Evolutionary conservation across 1,140 invertebrate species (phyloP), one percentile per base, ranked within the genome.

Genomic region (Batillaria attramentaria): DNA sequence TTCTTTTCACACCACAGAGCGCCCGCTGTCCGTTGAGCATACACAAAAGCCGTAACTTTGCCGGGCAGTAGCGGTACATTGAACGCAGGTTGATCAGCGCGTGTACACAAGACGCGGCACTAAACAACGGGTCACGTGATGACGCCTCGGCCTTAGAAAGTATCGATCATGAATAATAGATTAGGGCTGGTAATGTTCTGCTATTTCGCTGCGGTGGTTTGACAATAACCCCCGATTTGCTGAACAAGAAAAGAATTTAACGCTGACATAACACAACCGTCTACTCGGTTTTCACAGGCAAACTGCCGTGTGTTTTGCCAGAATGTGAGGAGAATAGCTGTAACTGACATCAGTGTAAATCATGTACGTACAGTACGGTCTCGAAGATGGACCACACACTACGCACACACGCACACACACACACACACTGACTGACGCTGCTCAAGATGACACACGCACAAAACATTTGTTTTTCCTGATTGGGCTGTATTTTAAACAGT

Each of bases 41-140:
- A 46, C 24, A 5, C 28, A 5, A 5, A 31, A 18, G 24, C 8
- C 2, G 41, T 70, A 46, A 70, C 42, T n/a, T 1, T 3, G 16
- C 13, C 68, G 68, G 68, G 68, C 68, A 31, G 24, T 13, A 1
- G 10, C 33, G n/a, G n/a, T 28, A 2, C 20, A 31, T 20, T 70
- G 68, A 70, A 70, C 41, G 42, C 20, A 10, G n/a, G 16, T 18
- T 28, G 24, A 70, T 39, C 50, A 31, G 68, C 28, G 41, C 43
- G n/a, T 18, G 68, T 70, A 70, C 68, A 70, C 68, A 70, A 43
- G 43, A 4, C 20, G 57, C 57, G 8, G 57, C 57, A 39, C 68
- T 46, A 39, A 70, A 70, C 68, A 70, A 70, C 68, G 41, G 68
- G 68, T 70, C 68, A 70, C 68, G 68, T 70, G 68, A 69, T n/a